Percentiles rank a stretch among this genome's conserved stretches.
phyloP scores from a whole-genome alignment of 2,113 vertebrate genomes.

The Epinephelus fuscoguttatus region DNA sequence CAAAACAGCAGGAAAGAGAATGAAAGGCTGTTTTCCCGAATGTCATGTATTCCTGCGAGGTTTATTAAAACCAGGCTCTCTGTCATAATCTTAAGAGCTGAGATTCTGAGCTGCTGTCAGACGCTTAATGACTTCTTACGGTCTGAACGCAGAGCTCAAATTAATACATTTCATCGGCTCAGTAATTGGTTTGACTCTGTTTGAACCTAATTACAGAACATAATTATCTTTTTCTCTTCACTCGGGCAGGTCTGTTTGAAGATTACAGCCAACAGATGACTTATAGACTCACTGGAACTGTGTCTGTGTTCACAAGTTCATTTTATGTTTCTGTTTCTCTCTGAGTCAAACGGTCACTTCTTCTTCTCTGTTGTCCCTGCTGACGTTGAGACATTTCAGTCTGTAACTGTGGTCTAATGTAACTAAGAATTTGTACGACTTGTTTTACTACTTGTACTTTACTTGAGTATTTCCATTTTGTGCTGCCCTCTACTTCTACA shows the following conservation, averaged over 20 bases:
- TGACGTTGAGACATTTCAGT: too few species aligned
- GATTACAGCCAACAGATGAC: conserved; percentile 1
- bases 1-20: neutral
- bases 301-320: neutral
- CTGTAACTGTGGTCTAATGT: too few species aligned
- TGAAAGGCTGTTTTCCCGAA: neutral
- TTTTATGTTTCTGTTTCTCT: too few species aligned
- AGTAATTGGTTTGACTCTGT: conserved; percentile 70
- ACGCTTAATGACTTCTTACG: conserved; percentile 40
- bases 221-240: conserved; percentile 55
- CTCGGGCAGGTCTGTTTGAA: conserved; percentile 30
- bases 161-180: conserved; percentile 50
- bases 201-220: conserved; percentile 70
- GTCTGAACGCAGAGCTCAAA: conserved; percentile 32
- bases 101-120: conserved; percentile 45
- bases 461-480: too few species aligned
- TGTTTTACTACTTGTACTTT: too few species aligned
- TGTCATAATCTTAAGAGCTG: conserved; percentile 13
- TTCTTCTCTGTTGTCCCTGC: too few species aligned
- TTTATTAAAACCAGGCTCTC: conserved; percentile 18
- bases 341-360: too few species aligned
- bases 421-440: too few species aligned
- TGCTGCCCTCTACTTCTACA: too few species aligned
- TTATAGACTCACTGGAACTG: neutral
- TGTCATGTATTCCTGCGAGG: neutral